Conservation (phyloP, 2,797 vertebrate genomes). For the Girardinus metallicus region DNA sequence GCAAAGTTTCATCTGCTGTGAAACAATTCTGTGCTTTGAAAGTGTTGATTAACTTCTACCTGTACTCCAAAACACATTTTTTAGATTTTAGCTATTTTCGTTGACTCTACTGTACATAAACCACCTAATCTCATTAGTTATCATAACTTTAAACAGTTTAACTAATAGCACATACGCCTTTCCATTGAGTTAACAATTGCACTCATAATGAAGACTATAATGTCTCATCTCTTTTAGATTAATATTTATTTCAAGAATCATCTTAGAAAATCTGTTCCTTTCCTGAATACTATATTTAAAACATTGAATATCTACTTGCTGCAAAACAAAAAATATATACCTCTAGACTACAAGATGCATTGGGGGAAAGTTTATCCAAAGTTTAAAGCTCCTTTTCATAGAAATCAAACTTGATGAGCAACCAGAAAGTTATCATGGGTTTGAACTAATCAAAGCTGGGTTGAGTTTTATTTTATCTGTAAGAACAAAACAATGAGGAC, state of each 20-base stretch:
- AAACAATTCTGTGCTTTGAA: too few relatives aligned
- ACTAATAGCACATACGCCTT: not conserved
- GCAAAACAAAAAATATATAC: not conserved
- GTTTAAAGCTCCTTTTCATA: not conserved
- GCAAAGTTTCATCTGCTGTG: not conserved
- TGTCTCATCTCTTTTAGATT: not conserved
- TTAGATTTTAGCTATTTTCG: not conserved
- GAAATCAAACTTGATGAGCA: not conserved
- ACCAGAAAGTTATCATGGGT: not conserved
- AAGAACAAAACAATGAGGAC: not conserved
- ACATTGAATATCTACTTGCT: not conserved
- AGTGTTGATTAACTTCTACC: not conserved
- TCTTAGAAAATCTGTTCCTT: not conserved
- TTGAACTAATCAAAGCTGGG: not conserved
- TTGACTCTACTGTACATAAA: not conserved
- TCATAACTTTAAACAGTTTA: not conserved
- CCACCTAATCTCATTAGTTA: not conserved
- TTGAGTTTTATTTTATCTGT: not conserved
- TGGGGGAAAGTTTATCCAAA: not conserved
- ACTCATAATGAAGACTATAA: not conserved
- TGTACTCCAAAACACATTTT: not conserved
- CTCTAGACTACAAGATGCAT: not conserved
- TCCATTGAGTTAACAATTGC: not conserved
- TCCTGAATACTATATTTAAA: not conserved
- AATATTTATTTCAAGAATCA: not conserved